These are phyloP conservation scores for Myiotriccus ornatus DNA, from an alignment of 2,797 vertebrate genomes.

Conservation along the genomic window DNA sequence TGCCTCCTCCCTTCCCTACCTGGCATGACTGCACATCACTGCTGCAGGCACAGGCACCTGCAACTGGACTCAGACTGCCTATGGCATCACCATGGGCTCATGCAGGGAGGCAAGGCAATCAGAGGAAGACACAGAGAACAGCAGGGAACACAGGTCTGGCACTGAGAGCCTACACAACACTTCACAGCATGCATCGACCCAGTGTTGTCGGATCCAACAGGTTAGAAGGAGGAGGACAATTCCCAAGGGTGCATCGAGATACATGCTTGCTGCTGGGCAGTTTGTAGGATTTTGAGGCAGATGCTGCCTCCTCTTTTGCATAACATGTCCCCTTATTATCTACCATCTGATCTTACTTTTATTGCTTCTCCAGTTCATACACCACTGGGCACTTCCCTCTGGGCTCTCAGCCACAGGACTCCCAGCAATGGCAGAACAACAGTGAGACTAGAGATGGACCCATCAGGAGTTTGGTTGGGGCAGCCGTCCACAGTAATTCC, in stretches of 20 bases:
- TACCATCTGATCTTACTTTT: not conserved
- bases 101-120: not conserved
- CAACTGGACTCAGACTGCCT: not conserved
- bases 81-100: not conserved
- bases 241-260: not conserved
- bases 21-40: not conserved
- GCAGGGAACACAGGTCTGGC: not conserved
- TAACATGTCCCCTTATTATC: not conserved
- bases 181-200: accelerated
- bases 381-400: not conserved
- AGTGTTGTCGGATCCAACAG: accelerated
- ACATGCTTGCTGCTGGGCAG: not conserved
- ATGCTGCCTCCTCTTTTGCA: not conserved
- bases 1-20: not conserved
- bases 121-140: not conserved
- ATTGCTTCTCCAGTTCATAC: not conserved
- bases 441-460: not conserved
- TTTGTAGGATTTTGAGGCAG: not conserved
- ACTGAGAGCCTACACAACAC: not conserved
- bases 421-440: not conserved
- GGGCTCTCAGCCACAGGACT: not conserved
- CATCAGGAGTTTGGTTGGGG: not conserved
- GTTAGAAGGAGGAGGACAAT: not conserved
- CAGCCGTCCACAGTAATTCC: not conserved
- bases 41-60: not conserved